These are phyloP conservation scores for Addax nasomaculatus DNA, from an alignment of 2,113 vertebrate species.

Conservation along the genomic window DNA sequence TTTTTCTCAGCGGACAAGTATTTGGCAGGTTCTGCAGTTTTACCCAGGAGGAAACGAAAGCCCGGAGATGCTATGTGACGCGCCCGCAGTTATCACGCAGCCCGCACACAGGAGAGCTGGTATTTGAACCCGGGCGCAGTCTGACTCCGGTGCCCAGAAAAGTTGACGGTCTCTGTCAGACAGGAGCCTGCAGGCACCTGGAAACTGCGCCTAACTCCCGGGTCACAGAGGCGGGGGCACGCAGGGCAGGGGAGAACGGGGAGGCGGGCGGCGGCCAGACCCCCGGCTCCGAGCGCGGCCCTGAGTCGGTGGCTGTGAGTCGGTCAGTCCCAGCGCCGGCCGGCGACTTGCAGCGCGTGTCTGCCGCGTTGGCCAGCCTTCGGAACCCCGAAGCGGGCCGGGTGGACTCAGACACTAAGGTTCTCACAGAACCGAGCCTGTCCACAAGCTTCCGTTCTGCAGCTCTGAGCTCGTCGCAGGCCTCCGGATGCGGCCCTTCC, in stretches of 20 bases:
- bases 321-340: neutral
- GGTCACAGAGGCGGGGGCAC: neutral
- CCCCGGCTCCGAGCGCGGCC: neutral
- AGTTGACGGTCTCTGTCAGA: neutral
- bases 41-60: neutral
- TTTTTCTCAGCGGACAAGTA: neutral
- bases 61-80: neutral
- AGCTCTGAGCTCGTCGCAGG: rapidly evolving
- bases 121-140: neutral
- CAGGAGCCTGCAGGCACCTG: neutral
- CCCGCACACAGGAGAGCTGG: neutral
- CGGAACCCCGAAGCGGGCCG: neutral
- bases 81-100: neutral
- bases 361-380: neutral
- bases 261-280: too few species aligned
- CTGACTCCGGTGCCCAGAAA: neutral
- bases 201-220: neutral
- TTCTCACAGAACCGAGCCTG: rapidly evolving
- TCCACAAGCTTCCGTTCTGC: neutral
- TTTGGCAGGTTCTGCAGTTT: neutral
- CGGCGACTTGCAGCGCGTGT: neutral
- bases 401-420: rapidly evolving
- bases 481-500: neutral
- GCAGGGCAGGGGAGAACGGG: neutral
- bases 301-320: too few species aligned